Conservation (phyloP, 2,888 invertebrate genomes). For the Helicoverpa assulta region DNA sequence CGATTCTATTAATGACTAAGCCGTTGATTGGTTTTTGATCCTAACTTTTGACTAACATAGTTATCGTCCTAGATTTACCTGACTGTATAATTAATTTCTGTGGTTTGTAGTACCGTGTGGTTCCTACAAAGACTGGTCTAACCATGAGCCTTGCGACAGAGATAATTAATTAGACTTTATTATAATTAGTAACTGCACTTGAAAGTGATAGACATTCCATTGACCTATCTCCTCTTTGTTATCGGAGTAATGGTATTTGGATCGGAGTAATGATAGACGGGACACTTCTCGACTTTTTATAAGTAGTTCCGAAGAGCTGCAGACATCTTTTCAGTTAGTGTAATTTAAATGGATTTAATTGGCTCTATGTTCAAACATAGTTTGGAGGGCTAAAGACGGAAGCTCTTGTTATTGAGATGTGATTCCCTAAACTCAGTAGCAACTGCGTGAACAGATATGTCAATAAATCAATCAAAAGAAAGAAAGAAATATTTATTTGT, state of each 20-base stretch:
- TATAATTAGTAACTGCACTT: constrained; percentile 48
- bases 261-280: constrained; percentile 33
- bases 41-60: constrained; percentile 2
- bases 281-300: constrained; percentile 17
- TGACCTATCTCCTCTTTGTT: constrained; percentile 47
- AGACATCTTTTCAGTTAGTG: not conserved
- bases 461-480: too few relatives aligned
- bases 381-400: too few relatives aligned
- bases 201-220: constrained; percentile 44
- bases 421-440: too few relatives aligned
- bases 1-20: not conserved
- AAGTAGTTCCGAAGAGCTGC: constrained; percentile 4
- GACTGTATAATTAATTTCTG: constrained; percentile 7
- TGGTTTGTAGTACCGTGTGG: not conserved
- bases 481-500: too few relatives aligned
- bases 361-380: too few relatives aligned
- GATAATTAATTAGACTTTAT: constrained; percentile 43
- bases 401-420: too few relatives aligned
- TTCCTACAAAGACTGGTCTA: not conserved
- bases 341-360: too few relatives aligned
- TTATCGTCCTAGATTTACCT: not conserved
- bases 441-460: too few relatives aligned
- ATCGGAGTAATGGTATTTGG: too few relatives aligned
- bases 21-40: not conserved
- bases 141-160: constrained; percentile 12